Base-by-base conservation (phyloP, 1,140 invertebrate genomes). In the Polypedilum pembai region DNA sequence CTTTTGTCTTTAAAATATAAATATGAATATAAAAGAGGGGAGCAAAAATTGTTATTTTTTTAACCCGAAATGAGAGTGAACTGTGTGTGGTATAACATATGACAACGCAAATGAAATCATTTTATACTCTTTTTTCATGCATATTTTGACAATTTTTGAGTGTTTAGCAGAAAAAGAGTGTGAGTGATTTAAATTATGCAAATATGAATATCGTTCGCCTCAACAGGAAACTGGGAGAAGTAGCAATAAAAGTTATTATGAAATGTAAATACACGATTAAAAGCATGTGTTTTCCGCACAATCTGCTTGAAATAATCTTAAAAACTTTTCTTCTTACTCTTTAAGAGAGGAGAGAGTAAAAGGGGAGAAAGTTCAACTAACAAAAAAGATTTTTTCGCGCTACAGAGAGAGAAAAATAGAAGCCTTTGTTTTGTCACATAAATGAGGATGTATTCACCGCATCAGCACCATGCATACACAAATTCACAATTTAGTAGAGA, bases 251-350 rank as follows among this genome's bases (percentile, higher is more conserved):
- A 33, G 24, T 69, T 69, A 69, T 69, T 69, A 69, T 69, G 65
- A 69, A 69, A 69, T 69, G 65, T 69, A 69, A 69, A 69, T 69
- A 69, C 24, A 33, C 65, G 20, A 69, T 69, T 69, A 18, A 69
- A 69, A 69, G 20, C 65, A 69, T 69, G 65, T 69, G 65, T 69
- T 69, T 69, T 21, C 65, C 65, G 65, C 65, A 56, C 45, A 56
- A 56, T 56, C 45, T 56, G 12, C 4, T 56, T 12, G 15, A 56
- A 56, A 56, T 4, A 12, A 56, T 56, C 45, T 56, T 56, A 12
- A 56, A 56, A 56, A 56, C 45, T 15, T 12, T n/a, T 4, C 12
- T n/a, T 3, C 45, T 56, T n/a, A 56, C 45, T n/a, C 45, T 56
- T n/a, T 56, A 12, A 45, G n/a, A 45, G 41, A 10, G 41, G 41